Percentiles rank a stretch among this genome's conserved stretches.
Conservation (phyloP, 2,113 vertebrate genomes). For the Antechinus stuartii region DNA sequence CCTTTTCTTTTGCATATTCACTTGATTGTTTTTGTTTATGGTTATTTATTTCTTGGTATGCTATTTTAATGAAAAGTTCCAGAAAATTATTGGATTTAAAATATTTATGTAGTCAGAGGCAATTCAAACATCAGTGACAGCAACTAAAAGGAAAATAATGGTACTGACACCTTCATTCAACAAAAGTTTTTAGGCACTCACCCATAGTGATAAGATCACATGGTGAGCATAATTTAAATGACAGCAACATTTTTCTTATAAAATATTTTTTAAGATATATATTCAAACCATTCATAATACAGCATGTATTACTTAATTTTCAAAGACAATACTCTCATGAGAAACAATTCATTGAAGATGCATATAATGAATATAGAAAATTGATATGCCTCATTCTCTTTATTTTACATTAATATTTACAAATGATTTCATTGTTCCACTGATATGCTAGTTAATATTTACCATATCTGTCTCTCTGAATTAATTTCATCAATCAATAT, state of each 20-base stretch:
- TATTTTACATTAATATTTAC: conserved; percentile 3
- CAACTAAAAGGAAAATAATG: conserved; percentile 23
- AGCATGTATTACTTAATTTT: not conserved
- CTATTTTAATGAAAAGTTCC: conserved; percentile 21
- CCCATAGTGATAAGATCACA: not conserved
- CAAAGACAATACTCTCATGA: conserved; percentile 4
- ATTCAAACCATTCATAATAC: conserved; percentile 29
- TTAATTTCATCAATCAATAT: conserved; percentile 9
- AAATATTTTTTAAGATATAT: not conserved
- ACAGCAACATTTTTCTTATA: conserved; percentile 15
- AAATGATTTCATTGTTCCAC: conserved; percentile 22
- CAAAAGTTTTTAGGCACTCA: conserved; percentile 26
- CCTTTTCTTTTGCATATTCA: not conserved
- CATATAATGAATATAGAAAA: conserved; percentile 15
- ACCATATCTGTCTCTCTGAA: conserved; percentile 23
- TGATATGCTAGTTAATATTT: conserved; percentile 20
- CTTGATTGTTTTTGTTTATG: not conserved
- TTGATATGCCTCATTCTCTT: not conserved
- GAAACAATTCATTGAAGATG: conserved; percentile 15
- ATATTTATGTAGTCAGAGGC: conserved; percentile 9
- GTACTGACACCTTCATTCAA: not conserved
- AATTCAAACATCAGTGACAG: not conserved
- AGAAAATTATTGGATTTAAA: not conserved
- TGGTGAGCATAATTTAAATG: conserved; percentile 22
- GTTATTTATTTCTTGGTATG: not conserved